These are phyloP conservation scores for Thinocorus orbignyianus DNA, from an alignment of 2,113 vertebrate genomes.

Conservation along the genomic window DNA sequence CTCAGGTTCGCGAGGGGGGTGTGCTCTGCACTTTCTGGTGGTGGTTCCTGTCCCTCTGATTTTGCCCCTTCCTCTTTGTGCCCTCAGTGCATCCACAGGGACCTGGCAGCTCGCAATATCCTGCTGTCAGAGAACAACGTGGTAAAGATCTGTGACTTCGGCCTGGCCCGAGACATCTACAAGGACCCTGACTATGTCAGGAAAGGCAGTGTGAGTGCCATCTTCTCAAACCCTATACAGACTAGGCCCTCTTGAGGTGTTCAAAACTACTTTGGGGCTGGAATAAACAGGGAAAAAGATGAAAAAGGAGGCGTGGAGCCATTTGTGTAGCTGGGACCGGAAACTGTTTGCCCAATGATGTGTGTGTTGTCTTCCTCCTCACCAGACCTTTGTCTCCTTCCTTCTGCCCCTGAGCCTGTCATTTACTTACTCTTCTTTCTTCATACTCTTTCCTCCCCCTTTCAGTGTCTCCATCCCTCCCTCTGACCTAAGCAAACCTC, in stretches of 20 bases:
- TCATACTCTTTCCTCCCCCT: not conserved
- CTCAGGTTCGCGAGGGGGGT: not conserved
- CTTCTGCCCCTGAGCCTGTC: not conserved
- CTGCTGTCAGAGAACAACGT: constrained; percentile 94
- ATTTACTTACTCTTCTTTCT: not conserved
- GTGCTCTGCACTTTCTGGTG: not conserved
- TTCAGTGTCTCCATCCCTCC: not conserved
- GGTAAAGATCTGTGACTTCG: constrained; percentile 99
- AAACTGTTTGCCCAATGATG: not conserved
- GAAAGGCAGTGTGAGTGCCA: constrained; percentile 91
- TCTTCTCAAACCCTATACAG: not conserved
- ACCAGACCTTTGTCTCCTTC: not conserved
- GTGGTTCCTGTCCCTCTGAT: not conserved
- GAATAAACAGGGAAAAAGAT: not conserved
- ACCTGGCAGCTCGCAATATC: constrained; percentile 97
- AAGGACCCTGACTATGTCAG: constrained; percentile 98
- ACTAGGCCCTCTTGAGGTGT: not conserved
- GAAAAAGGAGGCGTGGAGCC: not conserved
- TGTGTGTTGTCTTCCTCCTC: not conserved
- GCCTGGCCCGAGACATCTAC: constrained; percentile 97
- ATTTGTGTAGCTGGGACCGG: not conserved
- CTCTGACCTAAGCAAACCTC: not conserved
- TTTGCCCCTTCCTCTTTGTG: not conserved
- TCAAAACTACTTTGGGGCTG: not conserved
- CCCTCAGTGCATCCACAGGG: constrained; percentile 92